Percentiles rank a stretch among this genome's conserved stretches.
Evolutionary conservation across 2,113 vertebrate genomes (phyloP).

Genomic region (Gasterosteus nipponicus): DNA sequence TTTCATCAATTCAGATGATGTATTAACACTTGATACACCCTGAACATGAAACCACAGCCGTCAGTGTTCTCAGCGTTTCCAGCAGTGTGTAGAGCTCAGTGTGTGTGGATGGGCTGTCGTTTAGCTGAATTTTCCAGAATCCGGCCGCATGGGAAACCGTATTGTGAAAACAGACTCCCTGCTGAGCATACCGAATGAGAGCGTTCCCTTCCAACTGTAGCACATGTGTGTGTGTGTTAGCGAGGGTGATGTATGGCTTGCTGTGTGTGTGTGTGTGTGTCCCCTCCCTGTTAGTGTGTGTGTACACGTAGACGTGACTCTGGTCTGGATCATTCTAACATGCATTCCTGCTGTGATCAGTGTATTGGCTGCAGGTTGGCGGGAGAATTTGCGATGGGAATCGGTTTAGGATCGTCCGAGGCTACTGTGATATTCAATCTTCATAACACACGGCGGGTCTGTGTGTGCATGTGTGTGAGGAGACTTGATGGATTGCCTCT

Average conservation of each 20-base stretch:
- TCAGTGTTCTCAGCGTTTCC: not conserved
- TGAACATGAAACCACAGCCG: not conserved
- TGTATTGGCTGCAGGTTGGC: slow-evolving; percentile 26
- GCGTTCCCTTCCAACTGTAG: slow-evolving; percentile 44
- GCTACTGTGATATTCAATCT: slow-evolving; percentile 60
- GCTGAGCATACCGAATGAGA: slow-evolving; percentile 59
- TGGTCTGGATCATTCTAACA: slow-evolving; percentile 54
- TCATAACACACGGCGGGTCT: slow-evolving; percentile 15
- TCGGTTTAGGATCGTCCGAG: slow-evolving; percentile 40
- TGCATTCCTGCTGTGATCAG: slow-evolving; percentile 49
- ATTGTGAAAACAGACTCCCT: slow-evolving; percentile 62
- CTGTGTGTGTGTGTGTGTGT: not conserved
- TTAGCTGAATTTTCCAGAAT: slow-evolving; percentile 41
- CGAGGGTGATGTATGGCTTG: not conserved
- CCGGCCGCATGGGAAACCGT: slow-evolving; percentile 62
- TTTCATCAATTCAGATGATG: not conserved
- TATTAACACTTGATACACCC: not conserved
- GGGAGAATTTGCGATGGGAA: slow-evolving; percentile 34
- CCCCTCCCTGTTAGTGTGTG: not conserved
- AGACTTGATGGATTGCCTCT: slow-evolving; percentile 59
- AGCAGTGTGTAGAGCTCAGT: slow-evolving; percentile 5
- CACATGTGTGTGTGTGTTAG: slow-evolving; percentile 26
- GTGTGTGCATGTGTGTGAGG: slow-evolving; percentile 32
- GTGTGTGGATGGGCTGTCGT: not conserved
- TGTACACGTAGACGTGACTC: not conserved